Evolutionary conservation across 2,888 invertebrate genomes (phyloP), one percentile per base, ranked within the genome.

Genomic region (Nephrotoma flavescens): DNA sequence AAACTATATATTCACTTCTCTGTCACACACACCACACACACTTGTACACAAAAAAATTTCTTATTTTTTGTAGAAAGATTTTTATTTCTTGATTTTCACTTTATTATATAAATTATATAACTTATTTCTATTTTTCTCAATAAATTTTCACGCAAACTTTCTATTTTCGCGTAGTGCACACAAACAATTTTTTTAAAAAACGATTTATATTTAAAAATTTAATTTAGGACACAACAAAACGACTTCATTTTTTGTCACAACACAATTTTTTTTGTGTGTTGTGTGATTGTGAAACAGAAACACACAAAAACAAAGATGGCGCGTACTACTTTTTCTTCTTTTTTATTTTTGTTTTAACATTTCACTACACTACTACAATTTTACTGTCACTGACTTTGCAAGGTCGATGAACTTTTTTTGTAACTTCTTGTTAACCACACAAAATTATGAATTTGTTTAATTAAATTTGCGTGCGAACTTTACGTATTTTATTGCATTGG

Each of bases 351-450:
- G 19, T 71, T 31, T 71, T 71, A 71, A 71, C 71, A 71, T 52
- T 52, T 52, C 15, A 52, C 52, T 52, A 52, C 15, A 52, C 52
- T 52, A 52, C 52, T 15, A 52, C 52, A 52, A 52, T 52, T 6
- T 52, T 41, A 12, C 83, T 83, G 83, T 85, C 84, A 85, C 84
- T 85, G 84, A 85, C 84, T 85, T 85, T 85, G 84, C 42, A 85
- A 85, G 84, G 84, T 85, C 84, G 84, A 85, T 85, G 84, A 85
- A 85, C 84, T 85, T 85, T 71, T 85, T 85, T 85, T 85, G 9
- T 84, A 42, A 85, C 41, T 83, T 83, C 83, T 41, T 42, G 11
- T 31, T 31, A 41, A 4, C 41, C 83, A 83, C 52, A 83, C 15
- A 57, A n/a, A 57, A 57, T 44, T 44, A 44, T 44, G 15, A 71